Base-by-base conservation (phyloP, 1,140 invertebrate genomes). In the Drosophila rhopaloa region DNA sequence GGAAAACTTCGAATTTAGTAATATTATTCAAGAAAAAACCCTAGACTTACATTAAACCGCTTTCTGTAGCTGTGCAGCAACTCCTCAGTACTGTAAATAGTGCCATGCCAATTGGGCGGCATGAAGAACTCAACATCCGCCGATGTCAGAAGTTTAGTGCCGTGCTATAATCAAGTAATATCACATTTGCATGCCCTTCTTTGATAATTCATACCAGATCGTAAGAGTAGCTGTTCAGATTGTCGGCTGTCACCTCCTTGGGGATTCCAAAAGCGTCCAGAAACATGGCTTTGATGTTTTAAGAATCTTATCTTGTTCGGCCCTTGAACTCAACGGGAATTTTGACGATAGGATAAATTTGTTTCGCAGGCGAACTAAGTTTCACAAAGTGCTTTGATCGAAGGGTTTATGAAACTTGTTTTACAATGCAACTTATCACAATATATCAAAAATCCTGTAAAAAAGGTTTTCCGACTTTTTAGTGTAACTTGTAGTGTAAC, bases 101-200 rank as follows among this genome's bases (percentile, higher is more conserved):
- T 85, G 41, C 82, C 82, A 24, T 86, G 82, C 82, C 82, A 85
- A 7, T 53, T 38, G 0, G 82, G 68, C 0, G 82, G 82, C 10
- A 85, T 40, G 24, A 44, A 82, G 0, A 65, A 37, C 56, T 82
- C 79, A 1, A 24, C 4, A 0, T 85, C 82, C 6, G 83, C 55
- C 40, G 82, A 85, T 40, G 82, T 85, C 19, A 85, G 43, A 24
- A 85, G 53, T 66, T 68, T 85, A 0, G 68, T 70, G 10, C 51
- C 79, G 14, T 85, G 79, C 83, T 57, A 29, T 0, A 41, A 37
- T 7, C 5, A n/a, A 16, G 6, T 10, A 19, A 24, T 24, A 24
- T 24, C 24, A 24, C 24, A 24, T 24, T 24, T 24, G 24, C 24
- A 24, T 24, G 0, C 24, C 24, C 24, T 24, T 4, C 24, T 3